Percentiles rank a stretch among this genome's conserved stretches.
phyloP scores from a whole-genome alignment of 2,113 vertebrate genomes.

The chimpanzee (Pan troglodytes) region DNA sequence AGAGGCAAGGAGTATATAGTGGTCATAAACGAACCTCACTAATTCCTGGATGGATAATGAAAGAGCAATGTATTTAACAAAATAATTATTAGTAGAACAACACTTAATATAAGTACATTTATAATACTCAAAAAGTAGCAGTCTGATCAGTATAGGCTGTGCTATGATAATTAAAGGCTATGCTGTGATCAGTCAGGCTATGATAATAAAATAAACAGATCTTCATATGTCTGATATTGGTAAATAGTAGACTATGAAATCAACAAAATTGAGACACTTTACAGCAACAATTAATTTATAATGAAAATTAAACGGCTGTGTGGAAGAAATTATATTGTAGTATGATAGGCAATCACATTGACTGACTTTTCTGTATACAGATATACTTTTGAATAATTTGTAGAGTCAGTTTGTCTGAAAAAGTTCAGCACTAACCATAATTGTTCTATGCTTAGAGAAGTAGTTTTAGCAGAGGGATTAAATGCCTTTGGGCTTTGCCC shows the following conservation, averaged over 20 bases:
- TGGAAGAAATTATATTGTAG: background rate
- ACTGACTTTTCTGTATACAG: background rate
- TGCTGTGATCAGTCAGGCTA: background rate
- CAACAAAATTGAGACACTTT: slow-evolving; percentile 11
- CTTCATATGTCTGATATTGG: background rate
- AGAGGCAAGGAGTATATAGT: background rate
- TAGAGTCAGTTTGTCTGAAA: background rate
- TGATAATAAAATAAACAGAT: background rate
- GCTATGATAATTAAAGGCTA: background rate
- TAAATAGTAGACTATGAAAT: background rate
- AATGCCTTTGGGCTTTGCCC: background rate
- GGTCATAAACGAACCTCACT: background rate
- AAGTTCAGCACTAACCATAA: background rate
- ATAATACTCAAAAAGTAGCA: background rate
- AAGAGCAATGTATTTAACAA: background rate
- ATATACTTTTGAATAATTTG: background rate
- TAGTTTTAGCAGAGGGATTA: background rate
- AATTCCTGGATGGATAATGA: background rate
- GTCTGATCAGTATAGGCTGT: background rate
- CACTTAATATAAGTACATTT: background rate
- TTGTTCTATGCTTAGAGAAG: background rate
- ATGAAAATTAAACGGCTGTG: background rate
- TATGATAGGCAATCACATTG: background rate
- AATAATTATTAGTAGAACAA: background rate
- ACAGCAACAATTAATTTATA: background rate